These are phyloP conservation scores for Laupala kohalensis DNA, from an alignment of 1,140 invertebrate genomes.

Conservation along the genomic window DNA sequence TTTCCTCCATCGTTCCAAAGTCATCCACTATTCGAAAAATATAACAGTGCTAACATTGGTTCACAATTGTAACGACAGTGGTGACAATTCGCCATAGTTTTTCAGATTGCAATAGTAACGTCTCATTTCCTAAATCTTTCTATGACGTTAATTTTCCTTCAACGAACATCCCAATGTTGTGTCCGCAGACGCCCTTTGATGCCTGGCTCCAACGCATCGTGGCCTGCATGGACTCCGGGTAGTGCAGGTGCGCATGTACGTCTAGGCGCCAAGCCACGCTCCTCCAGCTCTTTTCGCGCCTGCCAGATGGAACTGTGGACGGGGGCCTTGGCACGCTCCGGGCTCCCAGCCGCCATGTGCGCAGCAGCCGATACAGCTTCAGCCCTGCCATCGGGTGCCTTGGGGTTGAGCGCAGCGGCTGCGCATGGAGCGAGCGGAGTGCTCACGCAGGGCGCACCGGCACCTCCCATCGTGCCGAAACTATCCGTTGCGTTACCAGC, in stretches of 20 bases:
- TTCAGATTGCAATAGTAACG: too few species aligned
- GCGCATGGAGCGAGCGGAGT: background rate
- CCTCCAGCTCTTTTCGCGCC: background rate
- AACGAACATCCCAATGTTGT: too few species aligned
- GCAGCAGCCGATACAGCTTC: background rate
- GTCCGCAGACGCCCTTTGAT: background rate
- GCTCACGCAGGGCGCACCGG: background rate
- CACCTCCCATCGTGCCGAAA: too few species aligned
- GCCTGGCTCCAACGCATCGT: background rate
- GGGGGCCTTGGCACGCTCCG: background rate
- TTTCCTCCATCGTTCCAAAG: too few species aligned
- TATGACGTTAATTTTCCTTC: too few species aligned
- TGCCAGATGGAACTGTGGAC: background rate
- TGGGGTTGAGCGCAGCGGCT: too few species aligned
- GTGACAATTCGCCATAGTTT: too few species aligned
- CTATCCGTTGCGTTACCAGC: too few species aligned
- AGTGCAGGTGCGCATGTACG: background rate
- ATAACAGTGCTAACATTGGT: too few species aligned
- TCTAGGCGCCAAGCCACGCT: background rate
- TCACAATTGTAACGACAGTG: too few species aligned
- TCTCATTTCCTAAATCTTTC: too few species aligned
- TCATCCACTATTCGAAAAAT: too few species aligned
- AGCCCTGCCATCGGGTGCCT: background rate
- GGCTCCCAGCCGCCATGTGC: background rate
- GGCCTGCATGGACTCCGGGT: background rate